A percentile compares a stretch with the other conserved stretches of the same genome.
Evolutionary conservation across 2,797 vertebrate species (phyloP).

Genomic region (Anguilla megastoma): DNA sequence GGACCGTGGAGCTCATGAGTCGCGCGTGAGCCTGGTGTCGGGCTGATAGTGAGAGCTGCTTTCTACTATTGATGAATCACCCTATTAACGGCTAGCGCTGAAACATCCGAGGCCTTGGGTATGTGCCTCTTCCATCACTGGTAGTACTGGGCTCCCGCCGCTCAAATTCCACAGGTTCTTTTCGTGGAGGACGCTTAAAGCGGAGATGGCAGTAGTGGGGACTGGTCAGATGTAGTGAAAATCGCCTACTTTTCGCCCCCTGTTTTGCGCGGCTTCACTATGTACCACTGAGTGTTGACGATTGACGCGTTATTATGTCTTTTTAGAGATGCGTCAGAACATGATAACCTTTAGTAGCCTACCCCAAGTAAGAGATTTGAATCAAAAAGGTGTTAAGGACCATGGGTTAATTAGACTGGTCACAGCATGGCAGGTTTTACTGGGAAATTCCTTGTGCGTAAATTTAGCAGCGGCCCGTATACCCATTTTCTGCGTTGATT

Average conservation of each 20-base stretch:
- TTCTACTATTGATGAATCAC: conserved; percentile 37
- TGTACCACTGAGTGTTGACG: neutral
- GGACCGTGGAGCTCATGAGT: neutral
- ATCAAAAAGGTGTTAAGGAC: neutral
- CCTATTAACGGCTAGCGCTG: conserved; percentile 26
- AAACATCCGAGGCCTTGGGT: conserved; percentile 7
- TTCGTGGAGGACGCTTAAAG: neutral
- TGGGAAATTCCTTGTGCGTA: conserved; percentile 19
- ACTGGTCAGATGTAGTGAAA: neutral
- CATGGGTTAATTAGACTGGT: conserved; percentile 27
- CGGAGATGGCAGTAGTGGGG: neutral
- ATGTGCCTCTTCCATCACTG: conserved; percentile 20
- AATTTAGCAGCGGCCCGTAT: neutral
- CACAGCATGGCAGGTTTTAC: neutral
- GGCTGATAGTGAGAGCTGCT: neutral
- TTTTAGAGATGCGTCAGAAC: neutral
- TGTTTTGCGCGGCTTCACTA: neutral
- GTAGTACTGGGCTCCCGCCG: neutral
- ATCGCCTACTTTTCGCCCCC: neutral
- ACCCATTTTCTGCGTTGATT: neutral
- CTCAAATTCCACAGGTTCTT: neutral
- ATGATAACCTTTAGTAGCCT: neutral
- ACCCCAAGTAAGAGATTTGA: neutral
- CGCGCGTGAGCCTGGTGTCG: neutral
- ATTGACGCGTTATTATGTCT: neutral